These are phyloP conservation scores for Cybosia mesomella DNA, from an alignment of 2,888 invertebrate genomes.

Conservation along the genomic window DNA sequence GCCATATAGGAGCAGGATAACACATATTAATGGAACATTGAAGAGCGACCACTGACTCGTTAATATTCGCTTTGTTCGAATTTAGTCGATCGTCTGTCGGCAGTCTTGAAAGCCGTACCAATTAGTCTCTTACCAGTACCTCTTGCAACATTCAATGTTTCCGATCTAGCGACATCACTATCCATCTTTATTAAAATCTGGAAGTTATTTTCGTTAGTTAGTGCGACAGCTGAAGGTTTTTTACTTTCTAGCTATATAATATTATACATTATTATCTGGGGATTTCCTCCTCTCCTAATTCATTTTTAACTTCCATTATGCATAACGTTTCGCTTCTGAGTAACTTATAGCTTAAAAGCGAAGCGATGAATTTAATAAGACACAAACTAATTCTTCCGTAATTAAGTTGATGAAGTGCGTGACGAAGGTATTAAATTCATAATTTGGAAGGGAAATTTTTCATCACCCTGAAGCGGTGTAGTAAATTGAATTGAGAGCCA, in stretches of 20 bases:
- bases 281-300: conserved; percentile 24
- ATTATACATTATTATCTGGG: background rate
- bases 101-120: conserved; percentile 59
- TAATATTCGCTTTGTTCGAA: conserved; percentile 47
- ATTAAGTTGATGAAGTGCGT: conserved; percentile 79
- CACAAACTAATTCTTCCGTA: conserved; percentile 67
- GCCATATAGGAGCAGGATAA: background rate
- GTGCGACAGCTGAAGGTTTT: conserved; percentile 17
- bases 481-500: conserved; percentile 78
- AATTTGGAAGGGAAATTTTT: conserved; percentile 82
- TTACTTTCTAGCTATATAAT: conserved; percentile 13
- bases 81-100: conserved; percentile 56
- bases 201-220: conserved; percentile 22
- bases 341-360: conserved; percentile 35
- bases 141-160: conserved; percentile 50
- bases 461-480: conserved; percentile 71
- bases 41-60: conserved; percentile 40
- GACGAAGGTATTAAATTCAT: conserved; percentile 77
- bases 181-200: conserved; percentile 33
- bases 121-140: conserved; percentile 63
- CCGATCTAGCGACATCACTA: conserved; percentile 38
- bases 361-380: conserved; percentile 61
- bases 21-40: background rate
- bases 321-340: conserved; percentile 43
- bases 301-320: conserved; percentile 54